These are phyloP conservation scores for Noctuana brunneofusca DNA, from an alignment of 2,888 invertebrate species.

Conservation along the genomic window DNA sequence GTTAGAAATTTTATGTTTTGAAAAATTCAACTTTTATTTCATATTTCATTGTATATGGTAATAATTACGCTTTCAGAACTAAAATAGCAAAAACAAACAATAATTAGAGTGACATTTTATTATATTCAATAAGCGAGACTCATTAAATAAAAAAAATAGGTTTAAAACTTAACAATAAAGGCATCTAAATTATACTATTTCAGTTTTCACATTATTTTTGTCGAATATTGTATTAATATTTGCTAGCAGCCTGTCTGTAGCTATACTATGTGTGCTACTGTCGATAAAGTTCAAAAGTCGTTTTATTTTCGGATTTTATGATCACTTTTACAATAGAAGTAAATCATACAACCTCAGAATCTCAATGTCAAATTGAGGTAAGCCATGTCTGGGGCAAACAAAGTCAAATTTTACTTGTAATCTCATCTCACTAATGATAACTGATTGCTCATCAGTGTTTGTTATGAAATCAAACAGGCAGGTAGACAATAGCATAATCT, in stretches of 20 bases:
- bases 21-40: too few relatives aligned
- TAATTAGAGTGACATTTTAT: neutral
- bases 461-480: slow-evolving; percentile 59
- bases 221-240: neutral
- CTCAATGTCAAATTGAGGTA: slow-evolving; percentile 29
- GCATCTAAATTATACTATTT: neutral
- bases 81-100: neutral
- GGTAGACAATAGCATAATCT: slow-evolving; percentile 61
- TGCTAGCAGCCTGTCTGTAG: neutral
- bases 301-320: slow-evolving; percentile 1
- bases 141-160: too few relatives aligned
- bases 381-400: slow-evolving; percentile 20
- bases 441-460: slow-evolving; percentile 50
- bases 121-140: neutral
- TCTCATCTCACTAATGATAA: slow-evolving; percentile 77
- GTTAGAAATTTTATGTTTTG: neutral
- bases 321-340: neutral
- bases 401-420: slow-evolving; percentile 48
- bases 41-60: too few relatives aligned
- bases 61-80: too few relatives aligned
- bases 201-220: neutral
- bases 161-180: too few relatives aligned
- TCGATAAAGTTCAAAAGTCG: slow-evolving; percentile 27
- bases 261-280: neutral
- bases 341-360: slow-evolving; percentile 19